Conservation (phyloP, 2,888 invertebrate species). For the Scaptomyza polygonia region DNA sequence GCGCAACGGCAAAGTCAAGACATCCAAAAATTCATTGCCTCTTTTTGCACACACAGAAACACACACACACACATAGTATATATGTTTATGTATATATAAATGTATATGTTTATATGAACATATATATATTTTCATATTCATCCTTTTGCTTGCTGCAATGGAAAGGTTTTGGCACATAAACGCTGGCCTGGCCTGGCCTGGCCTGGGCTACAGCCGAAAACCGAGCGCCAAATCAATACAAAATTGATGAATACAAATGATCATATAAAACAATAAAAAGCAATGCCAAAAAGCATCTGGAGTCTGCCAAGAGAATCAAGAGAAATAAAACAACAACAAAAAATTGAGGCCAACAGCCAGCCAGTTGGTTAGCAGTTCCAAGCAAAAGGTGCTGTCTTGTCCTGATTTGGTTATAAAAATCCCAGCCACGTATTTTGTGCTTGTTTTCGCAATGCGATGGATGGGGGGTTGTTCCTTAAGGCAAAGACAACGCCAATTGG, state of each 20-base stretch:
- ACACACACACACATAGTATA: background rate
- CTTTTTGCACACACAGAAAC: slow-evolving; percentile 45
- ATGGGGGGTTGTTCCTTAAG: slow-evolving; percentile 18
- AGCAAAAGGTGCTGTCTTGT: slow-evolving; percentile 21
- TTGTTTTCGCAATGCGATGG: slow-evolving; percentile 15
- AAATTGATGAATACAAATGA: slow-evolving; percentile 81
- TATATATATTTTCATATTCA: slow-evolving; percentile 44
- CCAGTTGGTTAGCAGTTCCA: slow-evolving; percentile 9
- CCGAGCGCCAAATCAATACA: slow-evolving; percentile 66
- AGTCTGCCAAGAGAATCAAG: slow-evolving; percentile 42
- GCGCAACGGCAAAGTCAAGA: slow-evolving; percentile 47
- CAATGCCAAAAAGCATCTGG: slow-evolving; percentile 73
- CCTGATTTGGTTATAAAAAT: slow-evolving; percentile 80
- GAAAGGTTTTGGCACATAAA: slow-evolving; percentile 51
- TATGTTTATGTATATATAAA: background rate
- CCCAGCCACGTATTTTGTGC: slow-evolving; percentile 65
- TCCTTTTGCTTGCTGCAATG: slow-evolving; percentile 53
- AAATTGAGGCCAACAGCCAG: slow-evolving; percentile 26
- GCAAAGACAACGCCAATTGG: slow-evolving; percentile 24
- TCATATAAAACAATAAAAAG: slow-evolving; percentile 80
- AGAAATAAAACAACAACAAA: slow-evolving; percentile 17
- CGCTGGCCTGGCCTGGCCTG: slow-evolving; percentile 28
- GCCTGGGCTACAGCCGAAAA: background rate
- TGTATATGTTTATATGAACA: background rate
- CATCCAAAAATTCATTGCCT: slow-evolving; percentile 71